Conservation (phyloP, 1,140 invertebrate species). For the Orius insidiosus region DNA sequence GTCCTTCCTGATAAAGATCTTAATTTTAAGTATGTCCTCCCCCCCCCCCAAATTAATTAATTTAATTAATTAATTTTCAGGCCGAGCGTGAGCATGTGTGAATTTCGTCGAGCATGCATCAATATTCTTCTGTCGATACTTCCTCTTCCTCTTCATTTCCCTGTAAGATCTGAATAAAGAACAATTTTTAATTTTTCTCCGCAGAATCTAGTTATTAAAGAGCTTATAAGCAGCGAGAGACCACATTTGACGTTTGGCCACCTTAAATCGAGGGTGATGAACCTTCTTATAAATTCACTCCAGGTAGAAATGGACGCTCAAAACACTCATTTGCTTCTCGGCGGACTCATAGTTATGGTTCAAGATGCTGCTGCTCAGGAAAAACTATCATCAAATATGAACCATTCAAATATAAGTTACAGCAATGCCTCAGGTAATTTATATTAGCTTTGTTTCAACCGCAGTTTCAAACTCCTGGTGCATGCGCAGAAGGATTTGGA, state of each 20-base stretch:
- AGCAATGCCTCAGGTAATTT: too few species aligned
- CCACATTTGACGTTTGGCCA: slow-evolving; percentile 50
- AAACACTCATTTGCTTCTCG: slow-evolving; percentile 80
- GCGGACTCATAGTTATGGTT: slow-evolving; percentile 58
- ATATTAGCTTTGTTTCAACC: too few species aligned
- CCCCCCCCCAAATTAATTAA: too few species aligned
- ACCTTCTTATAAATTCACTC: slow-evolving; percentile 69
- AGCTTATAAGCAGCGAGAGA: slow-evolving; percentile 31
- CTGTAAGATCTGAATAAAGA: slow-evolving; percentile 28
- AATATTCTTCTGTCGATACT: slow-evolving; percentile 77
- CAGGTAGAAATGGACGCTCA: slow-evolving; percentile 70
- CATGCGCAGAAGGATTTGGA: too few species aligned
- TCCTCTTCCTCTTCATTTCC: slow-evolving; percentile 79
- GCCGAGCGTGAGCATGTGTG: slow-evolving; percentile 43
- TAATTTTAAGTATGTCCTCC: slow-evolving; percentile 28
- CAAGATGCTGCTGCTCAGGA: slow-evolving; percentile 51
- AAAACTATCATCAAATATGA: background rate
- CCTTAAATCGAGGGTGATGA: slow-evolving; percentile 64
- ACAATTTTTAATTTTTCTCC: slow-evolving; percentile 15
- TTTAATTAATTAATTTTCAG: background rate
- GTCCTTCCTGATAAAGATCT: slow-evolving; percentile 65
- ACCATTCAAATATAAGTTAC: background rate
- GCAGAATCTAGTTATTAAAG: slow-evolving; percentile 54
- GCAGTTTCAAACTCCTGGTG: too few species aligned
- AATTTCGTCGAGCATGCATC: slow-evolving; percentile 76